These are phyloP conservation scores for Apteryx mantelli DNA, from an alignment of 2,113 vertebrate species.

Conservation along the genomic window DNA sequence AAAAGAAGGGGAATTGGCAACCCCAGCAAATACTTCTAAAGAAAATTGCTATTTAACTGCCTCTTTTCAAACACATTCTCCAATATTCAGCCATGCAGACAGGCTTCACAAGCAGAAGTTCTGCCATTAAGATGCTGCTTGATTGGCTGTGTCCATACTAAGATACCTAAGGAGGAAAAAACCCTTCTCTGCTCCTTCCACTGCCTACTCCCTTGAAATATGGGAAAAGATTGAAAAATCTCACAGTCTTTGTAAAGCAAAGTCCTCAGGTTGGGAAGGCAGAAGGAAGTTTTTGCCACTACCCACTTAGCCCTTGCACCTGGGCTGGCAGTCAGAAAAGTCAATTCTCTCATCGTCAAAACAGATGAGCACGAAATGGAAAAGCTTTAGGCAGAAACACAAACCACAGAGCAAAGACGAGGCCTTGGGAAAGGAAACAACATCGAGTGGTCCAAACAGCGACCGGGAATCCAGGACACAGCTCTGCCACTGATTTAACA, in stretches of 20 bases:
- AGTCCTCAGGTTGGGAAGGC: accelerated
- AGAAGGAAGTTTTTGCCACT: background rate
- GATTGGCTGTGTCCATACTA: accelerated
- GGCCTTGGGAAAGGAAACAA: background rate
- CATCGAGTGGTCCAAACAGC: background rate
- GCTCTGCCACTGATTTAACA: background rate
- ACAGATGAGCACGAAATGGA: background rate
- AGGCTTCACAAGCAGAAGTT: background rate
- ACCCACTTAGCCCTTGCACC: no score
- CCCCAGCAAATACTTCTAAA: background rate
- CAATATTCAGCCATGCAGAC: background rate
- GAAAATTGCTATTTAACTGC: background rate
- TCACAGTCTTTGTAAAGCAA: background rate
- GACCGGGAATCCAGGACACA: background rate
- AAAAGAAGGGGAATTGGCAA: background rate
- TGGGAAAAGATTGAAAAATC: background rate
- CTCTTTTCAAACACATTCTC: background rate
- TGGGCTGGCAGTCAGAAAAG: background rate
- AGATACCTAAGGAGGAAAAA: background rate
- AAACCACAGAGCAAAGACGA: background rate
- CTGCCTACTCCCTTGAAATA: background rate
- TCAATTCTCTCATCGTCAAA: background rate
- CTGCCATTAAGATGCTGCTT: background rate
- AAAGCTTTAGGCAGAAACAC: background rate
- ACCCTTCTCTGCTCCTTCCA: background rate